Percentiles rank a stretch among this genome's conserved stretches.
Conservation (phyloP, 2,113 vertebrate genomes). For the Pangasianodon hypophthalmus region DNA sequence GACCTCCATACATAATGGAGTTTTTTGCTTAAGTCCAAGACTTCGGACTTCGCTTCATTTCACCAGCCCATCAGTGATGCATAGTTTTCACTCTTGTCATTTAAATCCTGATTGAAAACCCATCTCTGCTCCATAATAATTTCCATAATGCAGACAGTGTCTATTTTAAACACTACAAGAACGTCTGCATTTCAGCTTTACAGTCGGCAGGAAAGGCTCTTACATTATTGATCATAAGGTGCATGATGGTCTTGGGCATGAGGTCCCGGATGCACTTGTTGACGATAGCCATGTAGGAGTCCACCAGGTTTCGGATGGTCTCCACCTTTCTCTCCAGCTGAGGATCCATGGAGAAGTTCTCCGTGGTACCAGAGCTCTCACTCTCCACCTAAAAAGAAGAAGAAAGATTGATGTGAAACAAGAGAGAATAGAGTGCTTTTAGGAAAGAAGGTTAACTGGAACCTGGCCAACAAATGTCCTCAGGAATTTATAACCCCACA, state of each 20-base stretch:
- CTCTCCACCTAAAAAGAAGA: slow-evolving; percentile 78
- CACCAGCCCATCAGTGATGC: neutral
- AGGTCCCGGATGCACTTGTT: slow-evolving; percentile 95
- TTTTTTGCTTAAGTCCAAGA: neutral
- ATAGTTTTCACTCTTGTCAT: neutral
- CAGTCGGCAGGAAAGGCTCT: slow-evolving; percentile 50
- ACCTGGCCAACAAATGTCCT: neutral
- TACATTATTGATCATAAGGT: slow-evolving; percentile 97
- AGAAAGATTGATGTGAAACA: neutral
- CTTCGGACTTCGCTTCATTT: neutral
- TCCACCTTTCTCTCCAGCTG: slow-evolving; percentile 96
- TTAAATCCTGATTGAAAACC: neutral
- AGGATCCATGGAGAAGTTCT: slow-evolving; percentile 97
- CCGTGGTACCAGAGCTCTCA: slow-evolving; percentile 81
- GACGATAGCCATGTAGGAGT: slow-evolving; percentile 98
- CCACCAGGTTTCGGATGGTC: slow-evolving; percentile 94
- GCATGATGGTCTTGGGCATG: slow-evolving; percentile 97
- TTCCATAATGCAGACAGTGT: neutral
- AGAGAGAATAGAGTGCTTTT: neutral
- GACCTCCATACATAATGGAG: neutral
- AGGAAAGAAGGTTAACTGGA: neutral
- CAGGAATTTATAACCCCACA: neutral
- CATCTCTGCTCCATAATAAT: neutral
- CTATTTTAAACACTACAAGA: neutral
- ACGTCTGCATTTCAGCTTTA: neutral